Percentiles rank a stretch among this genome's conserved stretches.
Evolutionary conservation across 2,797 vertebrate genomes (phyloP).

Genomic region (Enteromius viviparus): DNA sequence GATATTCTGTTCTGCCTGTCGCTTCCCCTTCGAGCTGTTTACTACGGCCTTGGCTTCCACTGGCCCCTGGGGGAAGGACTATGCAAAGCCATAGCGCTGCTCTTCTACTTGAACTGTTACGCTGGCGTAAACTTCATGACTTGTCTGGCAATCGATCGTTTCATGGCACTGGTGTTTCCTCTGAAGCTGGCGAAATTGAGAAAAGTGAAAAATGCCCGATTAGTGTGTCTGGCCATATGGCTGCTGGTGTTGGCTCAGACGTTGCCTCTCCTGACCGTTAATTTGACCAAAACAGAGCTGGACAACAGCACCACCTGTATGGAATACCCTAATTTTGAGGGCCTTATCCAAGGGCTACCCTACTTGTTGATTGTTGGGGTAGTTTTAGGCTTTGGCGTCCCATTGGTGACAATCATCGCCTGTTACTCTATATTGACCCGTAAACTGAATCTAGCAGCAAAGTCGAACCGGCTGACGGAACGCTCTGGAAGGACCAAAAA

Average conservation of each 20-base stretch:
- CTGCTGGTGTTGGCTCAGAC: slow-evolving; percentile 70
- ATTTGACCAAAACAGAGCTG: slow-evolving; percentile 51
- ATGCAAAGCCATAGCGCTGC: slow-evolving; percentile 69
- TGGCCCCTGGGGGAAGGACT: slow-evolving; percentile 74
- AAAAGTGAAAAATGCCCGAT: slow-evolving; percentile 56
- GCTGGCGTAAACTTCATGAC: slow-evolving; percentile 77
- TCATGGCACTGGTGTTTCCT: slow-evolving; percentile 67
- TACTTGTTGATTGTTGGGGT: slow-evolving; percentile 64
- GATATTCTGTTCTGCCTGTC: slow-evolving; percentile 75
- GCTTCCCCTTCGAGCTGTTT: slow-evolving; percentile 69
- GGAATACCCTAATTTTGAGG: slow-evolving; percentile 73
- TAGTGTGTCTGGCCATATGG: slow-evolving; percentile 66
- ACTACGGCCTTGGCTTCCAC: slow-evolving; percentile 69
- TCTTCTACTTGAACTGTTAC: slow-evolving; percentile 75
- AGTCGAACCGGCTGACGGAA: slow-evolving; percentile 61
- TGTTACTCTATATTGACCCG: slow-evolving; percentile 63
- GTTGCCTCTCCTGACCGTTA: slow-evolving; percentile 62
- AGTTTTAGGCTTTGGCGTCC: slow-evolving; percentile 67
- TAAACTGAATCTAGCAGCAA: slow-evolving; percentile 56
- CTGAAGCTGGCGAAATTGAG: slow-evolving; percentile 47
- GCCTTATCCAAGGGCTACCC: slow-evolving; percentile 58
- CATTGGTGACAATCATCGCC: slow-evolving; percentile 68
- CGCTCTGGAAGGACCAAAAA: slow-evolving; percentile 61
- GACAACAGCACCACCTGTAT: slow-evolving; percentile 70
- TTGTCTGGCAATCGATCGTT: slow-evolving; percentile 72